Base-by-base conservation (phyloP, 1,140 invertebrate genomes). In the Muscidifurax raptorellus region DNA sequence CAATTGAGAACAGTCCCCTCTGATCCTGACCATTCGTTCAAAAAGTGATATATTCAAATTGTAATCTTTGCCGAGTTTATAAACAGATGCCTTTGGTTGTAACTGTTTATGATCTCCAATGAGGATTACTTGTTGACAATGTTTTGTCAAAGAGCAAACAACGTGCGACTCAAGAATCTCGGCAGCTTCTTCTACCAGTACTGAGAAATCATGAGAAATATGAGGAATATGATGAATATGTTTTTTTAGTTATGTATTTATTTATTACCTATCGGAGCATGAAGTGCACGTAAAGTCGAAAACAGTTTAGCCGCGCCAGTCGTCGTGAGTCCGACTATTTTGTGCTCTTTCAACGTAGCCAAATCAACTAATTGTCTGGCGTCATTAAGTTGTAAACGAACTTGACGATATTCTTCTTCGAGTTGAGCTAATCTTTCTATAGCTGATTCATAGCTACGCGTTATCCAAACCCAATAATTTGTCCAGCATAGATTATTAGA, bases 71-170 rank as follows among this genome's bases (percentile, higher is more conserved):
- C 77, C 77, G 0, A 79, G n/a, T 66, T 79, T 59, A 67, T 66
- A 79, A 22, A 36, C 59, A 2, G 27, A 32, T 32, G 59, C 18
- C 10, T 79, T 79, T n/a, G 77, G 77, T 22, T 25, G 36, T n/a
- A 77, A 77, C 59, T 77, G 75, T n/a, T 77, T 77, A 22, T 77
- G 75, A n/a, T 77, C 77, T 9, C 77, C 77, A n/a, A 79, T 79
- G 10, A 79, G n/a, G n/a, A 79, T 79, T 12, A 66, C 15, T 5
- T 79, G 77, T 67, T 67, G 77, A n/a, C 52, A 66, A n/a, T 79
- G 1, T 9, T 79, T 64, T 2, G 52, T 40, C 52, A 79, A n/a
- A 13, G 52, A 22, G n/a, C 52, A 66, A n/a, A 79, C 13, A 36
- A 79, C 77, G 1, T 79, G 77, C 5, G 77, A 9, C 67, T 79